Conservation (phyloP, 2,113 vertebrate genomes). For the Dromiciops gliroides region DNA sequence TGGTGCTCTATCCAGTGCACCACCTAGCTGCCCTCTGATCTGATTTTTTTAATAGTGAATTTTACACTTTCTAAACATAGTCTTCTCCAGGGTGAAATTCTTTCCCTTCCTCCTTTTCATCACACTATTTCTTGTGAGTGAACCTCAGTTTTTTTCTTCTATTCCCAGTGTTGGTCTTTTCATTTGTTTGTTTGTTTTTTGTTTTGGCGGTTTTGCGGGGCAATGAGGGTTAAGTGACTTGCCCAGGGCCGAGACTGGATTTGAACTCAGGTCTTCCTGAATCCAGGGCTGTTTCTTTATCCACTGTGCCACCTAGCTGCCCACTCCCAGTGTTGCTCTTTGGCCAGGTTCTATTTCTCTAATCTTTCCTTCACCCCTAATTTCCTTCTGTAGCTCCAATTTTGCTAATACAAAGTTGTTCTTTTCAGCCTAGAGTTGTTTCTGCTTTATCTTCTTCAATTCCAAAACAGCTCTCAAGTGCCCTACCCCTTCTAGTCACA, state of each 20-base stretch:
- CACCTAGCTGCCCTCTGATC: too few species aligned
- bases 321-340: background rate
- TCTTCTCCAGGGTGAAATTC: background rate
- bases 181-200: too few species aligned
- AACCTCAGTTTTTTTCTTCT: background rate
- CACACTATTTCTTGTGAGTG: background rate
- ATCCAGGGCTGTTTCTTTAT: too few species aligned
- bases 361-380: background rate
- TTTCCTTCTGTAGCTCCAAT: background rate
- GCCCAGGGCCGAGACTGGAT: too few species aligned
- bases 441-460: background rate
- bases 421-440: background rate
- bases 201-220: too few species aligned
- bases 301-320: too few species aligned
- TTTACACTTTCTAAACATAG: background rate
- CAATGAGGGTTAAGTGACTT: too few species aligned
- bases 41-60: background rate
- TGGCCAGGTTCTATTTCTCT: background rate
- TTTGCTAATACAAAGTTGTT: background rate
- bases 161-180: background rate
- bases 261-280: too few species aligned
- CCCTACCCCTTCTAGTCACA: background rate
- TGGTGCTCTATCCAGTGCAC: too few species aligned
- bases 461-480: background rate
- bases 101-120: background rate